Evolutionary conservation across 2,113 vertebrate species (phyloP), one percentile per base, ranked within the genome.

Genomic region (Phrynocephalus versicolor): DNA sequence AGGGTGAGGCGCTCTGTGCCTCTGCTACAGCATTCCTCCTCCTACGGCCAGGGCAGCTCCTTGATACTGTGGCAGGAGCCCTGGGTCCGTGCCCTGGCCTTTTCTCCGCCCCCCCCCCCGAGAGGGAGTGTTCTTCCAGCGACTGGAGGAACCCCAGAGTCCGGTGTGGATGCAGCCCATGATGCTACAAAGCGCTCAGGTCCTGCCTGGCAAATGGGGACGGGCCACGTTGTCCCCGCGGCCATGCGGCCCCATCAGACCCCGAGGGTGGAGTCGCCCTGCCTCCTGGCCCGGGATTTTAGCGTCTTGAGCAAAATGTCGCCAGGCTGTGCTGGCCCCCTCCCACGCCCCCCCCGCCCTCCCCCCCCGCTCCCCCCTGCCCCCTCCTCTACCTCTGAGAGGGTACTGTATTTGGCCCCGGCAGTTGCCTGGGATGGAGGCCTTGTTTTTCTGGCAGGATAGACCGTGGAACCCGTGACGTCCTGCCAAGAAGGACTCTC

Each of bases 381-480:
- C 12, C 15, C 2, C 0, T 6, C 4, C 51, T 21, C 10, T 25
- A 12, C 10, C 78, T 41, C 0, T 41, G 25, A 19, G 27, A 30
- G 27, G 30, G 27, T 7, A 13, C 9, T 65, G 4, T 51, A 13
- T 88, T 79, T 65, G 21, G 82, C 89, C 57, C 87, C 87, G 92
- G 89, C 91, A 62, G 73, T 79, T 84, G 84, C 55, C 39, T 81
- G 89, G 91, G 88, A 71, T 70, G 90, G 79, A 83, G 25, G 39
- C 85, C 81, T 88, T 85, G 82, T 89, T 93, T 94, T 94, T 91
- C 90, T 95, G 93, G 93, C 91, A 79, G 62, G 79, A 0, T 70
- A 14, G 33, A 27, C 51, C 19, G 0, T 90, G 94, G 92, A 92
- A 89, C 73, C 74, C 35, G 80, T 16, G 74, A 84, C 89, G n/a